Base-by-base conservation (phyloP, 2,113 vertebrate species). In the Phrynocephalus versicolor region DNA sequence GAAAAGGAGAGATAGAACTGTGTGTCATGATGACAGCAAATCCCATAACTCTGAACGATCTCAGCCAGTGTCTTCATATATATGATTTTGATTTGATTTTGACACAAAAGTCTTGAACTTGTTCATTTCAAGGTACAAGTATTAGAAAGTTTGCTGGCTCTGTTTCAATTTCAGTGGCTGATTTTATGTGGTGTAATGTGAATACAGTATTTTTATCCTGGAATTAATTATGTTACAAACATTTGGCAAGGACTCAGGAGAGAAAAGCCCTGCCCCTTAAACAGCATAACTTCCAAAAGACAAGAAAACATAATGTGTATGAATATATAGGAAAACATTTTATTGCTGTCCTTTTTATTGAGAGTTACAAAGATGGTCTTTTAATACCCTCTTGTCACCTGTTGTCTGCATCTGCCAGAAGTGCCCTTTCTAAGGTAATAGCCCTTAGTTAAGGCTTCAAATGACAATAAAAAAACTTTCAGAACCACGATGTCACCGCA, bases 401-500 rank as follows among this genome's bases (percentile, higher is more conserved):
- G 58, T 58, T 10, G 1, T 65, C 76, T 88, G 86, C 82, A 72
- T 37, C 82, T 90, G 71, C 16, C 75, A 64, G 57, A 84, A 78
- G 21, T 39, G 51, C 39, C 77, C 65, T 72, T 78, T 86, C 73
- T 55, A 19, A 91, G 80, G 57, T 62, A 57, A 81, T 45, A 65
- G 0, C 41, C 33, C 33, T 51, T 72, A 85, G 37, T 37, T 86
- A 85, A 25, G 0, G 81, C 84, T 51, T 81, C 69, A 84, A 69
- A 79, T 21, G 35, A 69, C 65, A 8, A 6, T 14, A 1, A 89
- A 70, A n/a, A 57, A 74, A 23, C 55, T 27, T 69, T 45, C 73
- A 70, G 55, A 86, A 2, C 13, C 80, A 58, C 10, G 12, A 90
- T 85, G 78, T 5, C 39, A 65, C 67, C 79, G 91, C 88, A 90